Percentiles rank a stretch among this genome's conserved stretches.
Evolutionary conservation across 2,888 invertebrate species (phyloP).

Genomic region (Erannis defoliaria): DNA sequence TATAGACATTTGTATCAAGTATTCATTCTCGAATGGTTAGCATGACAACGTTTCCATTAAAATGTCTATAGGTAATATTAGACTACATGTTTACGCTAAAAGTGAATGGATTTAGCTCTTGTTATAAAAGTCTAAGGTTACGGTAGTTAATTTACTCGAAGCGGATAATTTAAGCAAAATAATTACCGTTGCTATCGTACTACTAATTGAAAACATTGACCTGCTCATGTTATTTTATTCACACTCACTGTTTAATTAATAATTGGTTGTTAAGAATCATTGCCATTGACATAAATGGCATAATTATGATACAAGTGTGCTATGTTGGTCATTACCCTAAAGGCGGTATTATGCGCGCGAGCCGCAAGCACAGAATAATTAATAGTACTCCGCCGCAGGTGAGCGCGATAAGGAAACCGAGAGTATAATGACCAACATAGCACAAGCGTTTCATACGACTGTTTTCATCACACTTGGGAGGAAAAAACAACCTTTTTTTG

Average conservation of each 20-base stretch:
- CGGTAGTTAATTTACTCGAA: constrained; percentile 11
- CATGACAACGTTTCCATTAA: not conserved
- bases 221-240: constrained; percentile 14
- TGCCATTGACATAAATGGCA: constrained; percentile 3
- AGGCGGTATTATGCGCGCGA: too few species aligned
- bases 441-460: too few species aligned
- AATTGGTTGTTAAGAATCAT: constrained; percentile 15
- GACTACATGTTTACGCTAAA: constrained; percentile 6
- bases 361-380: too few species aligned
- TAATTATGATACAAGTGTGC: not conserved
- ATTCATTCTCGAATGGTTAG: not conserved
- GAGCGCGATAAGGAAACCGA: too few species aligned
- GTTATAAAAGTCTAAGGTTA: constrained; percentile 29
- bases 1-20: too few species aligned
- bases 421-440: too few species aligned
- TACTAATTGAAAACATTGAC: constrained; percentile 23
- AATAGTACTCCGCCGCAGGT: too few species aligned
- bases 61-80: not conserved
- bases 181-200: constrained; percentile 21
- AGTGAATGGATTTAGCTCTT: constrained; percentile 18
- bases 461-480: too few species aligned
- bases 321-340: too few species aligned
- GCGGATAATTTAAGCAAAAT: constrained; percentile 19
- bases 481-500: too few species aligned
- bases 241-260: constrained; percentile 1